Evolutionary conservation across 92 coral and sea anemone species (phyloP).

Genomic region (Umimayanthus kanabou): DNA sequence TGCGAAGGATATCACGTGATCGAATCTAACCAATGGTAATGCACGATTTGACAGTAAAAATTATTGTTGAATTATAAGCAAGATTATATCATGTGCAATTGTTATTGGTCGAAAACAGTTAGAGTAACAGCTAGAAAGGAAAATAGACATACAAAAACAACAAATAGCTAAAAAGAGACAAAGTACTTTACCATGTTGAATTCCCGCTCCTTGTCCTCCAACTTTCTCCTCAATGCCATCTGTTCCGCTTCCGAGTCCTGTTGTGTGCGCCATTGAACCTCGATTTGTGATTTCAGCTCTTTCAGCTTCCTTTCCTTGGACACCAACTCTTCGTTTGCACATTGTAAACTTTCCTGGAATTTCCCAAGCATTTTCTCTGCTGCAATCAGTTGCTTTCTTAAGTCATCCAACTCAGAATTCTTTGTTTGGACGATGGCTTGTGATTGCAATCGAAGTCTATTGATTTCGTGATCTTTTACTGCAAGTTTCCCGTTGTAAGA

Average conservation of each 20-base stretch:
- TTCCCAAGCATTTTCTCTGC: background rate
- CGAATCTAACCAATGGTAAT: too few species aligned
- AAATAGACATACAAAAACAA: background rate
- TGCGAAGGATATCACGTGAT: too few species aligned
- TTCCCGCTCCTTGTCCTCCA: background rate
- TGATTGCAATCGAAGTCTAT: constrained; percentile 2
- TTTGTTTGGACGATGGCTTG: background rate
- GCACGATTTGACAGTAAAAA: too few species aligned
- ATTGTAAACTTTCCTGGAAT: background rate
- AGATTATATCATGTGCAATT: background rate
- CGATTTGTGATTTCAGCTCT: background rate
- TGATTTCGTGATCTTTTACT: constrained; percentile 11
- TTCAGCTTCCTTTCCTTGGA: background rate
- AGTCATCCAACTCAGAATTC: background rate
- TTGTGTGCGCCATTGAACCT: background rate
- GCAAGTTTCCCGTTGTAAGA: constrained; percentile 7
- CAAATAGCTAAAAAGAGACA: background rate
- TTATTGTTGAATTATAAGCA: too few species aligned
- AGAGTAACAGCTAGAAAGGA: too few species aligned
- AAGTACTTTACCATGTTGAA: constrained; percentile 7
- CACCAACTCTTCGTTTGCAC: background rate
- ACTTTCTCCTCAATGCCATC: background rate
- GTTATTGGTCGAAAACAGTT: background rate
- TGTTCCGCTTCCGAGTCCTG: background rate
- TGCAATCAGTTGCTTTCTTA: background rate